Percentiles rank a stretch among this genome's conserved stretches.
Evolutionary conservation across 2,113 vertebrate genomes (phyloP).

Genomic region (Mustela nigripes): DNA sequence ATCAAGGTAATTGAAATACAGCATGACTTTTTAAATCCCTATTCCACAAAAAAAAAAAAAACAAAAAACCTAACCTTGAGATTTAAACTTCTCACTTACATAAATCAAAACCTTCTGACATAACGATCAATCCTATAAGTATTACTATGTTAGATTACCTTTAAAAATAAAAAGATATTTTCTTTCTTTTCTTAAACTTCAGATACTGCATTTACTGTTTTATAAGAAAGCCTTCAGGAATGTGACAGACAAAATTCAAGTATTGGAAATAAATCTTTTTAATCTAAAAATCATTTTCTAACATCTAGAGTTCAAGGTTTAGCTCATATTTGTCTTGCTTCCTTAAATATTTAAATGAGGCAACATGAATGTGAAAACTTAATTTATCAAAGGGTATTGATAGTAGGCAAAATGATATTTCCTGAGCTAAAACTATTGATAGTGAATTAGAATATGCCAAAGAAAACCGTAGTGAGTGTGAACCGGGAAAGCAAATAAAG

Average conservation of each 20-base stretch:
- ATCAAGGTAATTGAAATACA: background rate
- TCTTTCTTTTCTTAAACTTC: conserved; percentile 40
- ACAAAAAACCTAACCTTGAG: background rate
- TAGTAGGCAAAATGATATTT: background rate
- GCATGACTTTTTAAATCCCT: background rate
- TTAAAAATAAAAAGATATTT: conserved; percentile 31
- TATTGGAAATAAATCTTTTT: background rate
- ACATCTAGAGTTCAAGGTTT: background rate
- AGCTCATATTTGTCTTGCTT: background rate
- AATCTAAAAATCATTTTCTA: conserved; percentile 19
- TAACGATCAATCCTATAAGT: background rate
- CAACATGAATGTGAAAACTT: background rate
- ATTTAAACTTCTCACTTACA: background rate
- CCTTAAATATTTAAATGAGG: background rate
- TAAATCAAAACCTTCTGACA: background rate
- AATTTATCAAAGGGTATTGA: background rate
- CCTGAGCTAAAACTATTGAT: background rate
- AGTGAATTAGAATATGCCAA: background rate
- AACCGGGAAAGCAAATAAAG: background rate
- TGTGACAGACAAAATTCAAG: background rate
- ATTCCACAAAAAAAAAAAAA: background rate
- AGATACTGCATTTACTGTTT: background rate
- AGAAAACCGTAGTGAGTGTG: background rate
- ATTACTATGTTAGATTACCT: background rate
- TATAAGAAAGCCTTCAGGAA: background rate